These are phyloP conservation scores for Rhamnusium bicolor DNA, from an alignment of 2,888 invertebrate genomes.

Conservation along the genomic window DNA sequence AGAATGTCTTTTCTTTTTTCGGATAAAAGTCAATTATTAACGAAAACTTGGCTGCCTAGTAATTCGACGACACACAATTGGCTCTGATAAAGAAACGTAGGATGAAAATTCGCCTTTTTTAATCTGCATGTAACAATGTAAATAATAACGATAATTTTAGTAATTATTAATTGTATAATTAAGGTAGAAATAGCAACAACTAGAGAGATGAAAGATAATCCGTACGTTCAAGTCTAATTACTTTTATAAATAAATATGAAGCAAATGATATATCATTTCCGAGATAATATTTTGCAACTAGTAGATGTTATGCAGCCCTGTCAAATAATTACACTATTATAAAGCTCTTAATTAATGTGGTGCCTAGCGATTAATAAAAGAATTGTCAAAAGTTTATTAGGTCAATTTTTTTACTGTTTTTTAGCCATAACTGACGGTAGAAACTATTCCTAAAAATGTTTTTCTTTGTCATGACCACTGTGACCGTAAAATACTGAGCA, in stretches of 20 bases:
- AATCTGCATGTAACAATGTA: background rate
- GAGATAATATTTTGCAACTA: background rate
- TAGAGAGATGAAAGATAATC: background rate
- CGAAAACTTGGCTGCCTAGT: no score
- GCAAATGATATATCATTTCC: background rate
- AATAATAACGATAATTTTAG: background rate
- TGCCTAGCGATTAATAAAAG: background rate
- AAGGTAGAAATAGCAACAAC: background rate
- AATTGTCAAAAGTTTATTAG: slow-evolving; percentile 22
- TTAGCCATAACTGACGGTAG: slow-evolving; percentile 1
- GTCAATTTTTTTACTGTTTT: slow-evolving; percentile 18
- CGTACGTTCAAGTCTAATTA: slow-evolving; percentile 2
- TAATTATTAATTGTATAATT: slow-evolving; percentile 1
- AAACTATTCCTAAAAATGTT: background rate
- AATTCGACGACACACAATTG: no score
- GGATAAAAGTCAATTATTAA: no score
- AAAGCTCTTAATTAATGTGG: background rate
- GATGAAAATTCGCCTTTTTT: no score
- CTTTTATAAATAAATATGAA: slow-evolving; percentile 1
- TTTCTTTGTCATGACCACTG: background rate
- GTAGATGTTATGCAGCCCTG: background rate
- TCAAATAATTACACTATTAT: background rate
- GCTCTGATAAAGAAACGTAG: no score
- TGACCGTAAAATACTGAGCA: no score
- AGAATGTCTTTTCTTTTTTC: no score